These are phyloP conservation scores for Beris morrisii DNA, from an alignment of 2,888 invertebrate species.

Conservation along the genomic window DNA sequence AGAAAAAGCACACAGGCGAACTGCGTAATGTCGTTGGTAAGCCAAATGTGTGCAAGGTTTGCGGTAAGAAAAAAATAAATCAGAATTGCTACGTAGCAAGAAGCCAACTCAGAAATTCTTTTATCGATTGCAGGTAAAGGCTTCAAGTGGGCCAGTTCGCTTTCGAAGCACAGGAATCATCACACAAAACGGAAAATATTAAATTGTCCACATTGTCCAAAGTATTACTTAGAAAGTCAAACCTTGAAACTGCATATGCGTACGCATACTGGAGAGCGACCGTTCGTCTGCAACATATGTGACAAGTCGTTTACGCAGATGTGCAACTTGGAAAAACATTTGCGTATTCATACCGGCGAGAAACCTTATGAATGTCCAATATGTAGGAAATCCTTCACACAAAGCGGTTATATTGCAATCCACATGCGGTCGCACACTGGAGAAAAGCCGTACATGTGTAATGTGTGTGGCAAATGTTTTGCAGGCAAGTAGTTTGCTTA, in stretches of 20 bases:
- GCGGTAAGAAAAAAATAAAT: constrained; percentile 44
- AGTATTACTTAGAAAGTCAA: constrained; percentile 57
- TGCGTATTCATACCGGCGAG: constrained; percentile 38
- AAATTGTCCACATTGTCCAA: constrained; percentile 56
- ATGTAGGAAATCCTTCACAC: constrained; percentile 37
- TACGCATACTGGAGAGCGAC: constrained; percentile 40
- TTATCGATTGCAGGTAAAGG: constrained; percentile 47
- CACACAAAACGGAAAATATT: constrained; percentile 59
- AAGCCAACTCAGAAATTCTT: neutral
- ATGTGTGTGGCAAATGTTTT: constrained; percentile 42
- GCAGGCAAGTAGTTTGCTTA: constrained; percentile 33
- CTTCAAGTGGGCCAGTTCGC: constrained; percentile 59
- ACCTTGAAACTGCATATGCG: constrained; percentile 41
- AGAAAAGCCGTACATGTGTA: constrained; percentile 36
- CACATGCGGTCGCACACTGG: constrained; percentile 39
- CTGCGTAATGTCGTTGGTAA: constrained; percentile 56
- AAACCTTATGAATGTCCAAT: constrained; percentile 38
- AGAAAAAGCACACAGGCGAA: constrained; percentile 59
- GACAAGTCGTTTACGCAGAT: constrained; percentile 39
- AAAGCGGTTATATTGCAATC: constrained; percentile 37
- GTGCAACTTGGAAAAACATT: constrained; percentile 40
- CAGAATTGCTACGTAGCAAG: neutral
- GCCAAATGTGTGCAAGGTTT: constrained; percentile 57
- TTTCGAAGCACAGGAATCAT: constrained; percentile 60
- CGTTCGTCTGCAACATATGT: constrained; percentile 38